These are phyloP conservation scores for Prietella phreatophila DNA, from an alignment of 2,113 vertebrate genomes.

Conservation along the genomic window DNA sequence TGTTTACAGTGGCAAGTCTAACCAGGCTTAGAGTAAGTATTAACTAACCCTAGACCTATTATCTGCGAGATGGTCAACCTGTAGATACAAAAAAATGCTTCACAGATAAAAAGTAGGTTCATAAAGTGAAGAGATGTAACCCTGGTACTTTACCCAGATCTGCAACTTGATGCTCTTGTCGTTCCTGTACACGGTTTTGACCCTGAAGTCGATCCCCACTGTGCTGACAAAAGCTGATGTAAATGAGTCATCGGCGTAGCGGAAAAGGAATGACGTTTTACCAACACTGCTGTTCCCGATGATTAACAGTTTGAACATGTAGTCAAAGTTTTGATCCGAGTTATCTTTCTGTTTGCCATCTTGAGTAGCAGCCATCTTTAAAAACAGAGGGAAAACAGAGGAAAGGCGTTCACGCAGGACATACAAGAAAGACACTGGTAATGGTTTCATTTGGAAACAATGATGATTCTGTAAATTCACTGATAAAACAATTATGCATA, in stretches of 20 bases:
- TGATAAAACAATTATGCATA: background rate
- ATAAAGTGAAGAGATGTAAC: slow-evolving; percentile 19
- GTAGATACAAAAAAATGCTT: background rate
- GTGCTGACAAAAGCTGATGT: slow-evolving; percentile 98
- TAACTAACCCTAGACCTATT: background rate
- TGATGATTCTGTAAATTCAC: background rate
- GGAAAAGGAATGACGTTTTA: slow-evolving; percentile 94
- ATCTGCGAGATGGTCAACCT: background rate
- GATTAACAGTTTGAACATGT: slow-evolving; percentile 93
- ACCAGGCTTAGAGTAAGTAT: background rate
- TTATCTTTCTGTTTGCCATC: slow-evolving; percentile 87
- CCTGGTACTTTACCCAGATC: slow-evolving; percentile 84
- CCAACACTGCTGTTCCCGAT: slow-evolving; percentile 94
- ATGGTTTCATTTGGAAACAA: background rate
- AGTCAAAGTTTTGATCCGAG: slow-evolving; percentile 92
- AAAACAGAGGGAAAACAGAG: slow-evolving; percentile 45
- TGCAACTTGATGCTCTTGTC: slow-evolving; percentile 98
- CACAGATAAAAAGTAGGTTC: background rate
- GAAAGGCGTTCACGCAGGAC: background rate
- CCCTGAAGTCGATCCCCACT: slow-evolving; percentile 98
- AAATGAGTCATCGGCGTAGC: slow-evolving; percentile 95
- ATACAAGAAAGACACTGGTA: background rate
- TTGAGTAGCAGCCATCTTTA: slow-evolving; percentile 87
- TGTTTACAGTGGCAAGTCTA: background rate
- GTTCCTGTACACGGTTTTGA: slow-evolving; percentile 97